Evolutionary conservation across 1,140 invertebrate genomes (phyloP).

Genomic region (Drosophila oshimai): DNA sequence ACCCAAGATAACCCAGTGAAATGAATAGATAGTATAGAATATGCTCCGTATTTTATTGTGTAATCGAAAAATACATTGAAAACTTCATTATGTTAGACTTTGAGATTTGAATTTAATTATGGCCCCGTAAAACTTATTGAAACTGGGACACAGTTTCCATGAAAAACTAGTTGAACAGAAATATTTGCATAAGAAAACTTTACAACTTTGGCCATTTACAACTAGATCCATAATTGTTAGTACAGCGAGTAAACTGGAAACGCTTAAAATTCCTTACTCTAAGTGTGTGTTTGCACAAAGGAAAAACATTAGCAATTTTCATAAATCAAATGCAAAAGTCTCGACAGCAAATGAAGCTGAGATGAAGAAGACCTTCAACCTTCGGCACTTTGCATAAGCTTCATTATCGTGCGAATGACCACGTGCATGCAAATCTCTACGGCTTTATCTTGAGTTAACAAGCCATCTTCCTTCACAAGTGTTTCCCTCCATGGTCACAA

Average conservation of each 20-base stretch:
- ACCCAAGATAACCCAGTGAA: background rate
- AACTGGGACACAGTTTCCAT: no score
- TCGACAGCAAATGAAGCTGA: background rate
- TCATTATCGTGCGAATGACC: constrained; percentile 18
- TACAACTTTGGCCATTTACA: background rate
- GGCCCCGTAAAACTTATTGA: no score
- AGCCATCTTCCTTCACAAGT: background rate
- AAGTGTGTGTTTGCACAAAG: background rate
- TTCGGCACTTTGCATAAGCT: constrained; percentile 26
- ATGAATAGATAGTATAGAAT: background rate
- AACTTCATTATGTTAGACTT: no score
- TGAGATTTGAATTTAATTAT: no score
- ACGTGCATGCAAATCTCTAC: constrained; percentile 6
- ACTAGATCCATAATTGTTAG: background rate
- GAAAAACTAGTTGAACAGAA: background rate
- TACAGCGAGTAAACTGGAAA: background rate
- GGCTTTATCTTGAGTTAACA: constrained; percentile 13
- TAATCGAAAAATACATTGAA: background rate
- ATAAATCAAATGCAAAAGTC: constrained; percentile 19
- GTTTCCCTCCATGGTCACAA: constrained; percentile 20
- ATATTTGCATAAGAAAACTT: background rate
- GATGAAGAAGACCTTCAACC: constrained; percentile 19
- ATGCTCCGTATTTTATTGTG: no score
- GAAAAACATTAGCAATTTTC: constrained; percentile 11
- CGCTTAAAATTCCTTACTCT: background rate